Conservation (phyloP, 2,113 vertebrate species). For the Sorex araneus region DNA sequence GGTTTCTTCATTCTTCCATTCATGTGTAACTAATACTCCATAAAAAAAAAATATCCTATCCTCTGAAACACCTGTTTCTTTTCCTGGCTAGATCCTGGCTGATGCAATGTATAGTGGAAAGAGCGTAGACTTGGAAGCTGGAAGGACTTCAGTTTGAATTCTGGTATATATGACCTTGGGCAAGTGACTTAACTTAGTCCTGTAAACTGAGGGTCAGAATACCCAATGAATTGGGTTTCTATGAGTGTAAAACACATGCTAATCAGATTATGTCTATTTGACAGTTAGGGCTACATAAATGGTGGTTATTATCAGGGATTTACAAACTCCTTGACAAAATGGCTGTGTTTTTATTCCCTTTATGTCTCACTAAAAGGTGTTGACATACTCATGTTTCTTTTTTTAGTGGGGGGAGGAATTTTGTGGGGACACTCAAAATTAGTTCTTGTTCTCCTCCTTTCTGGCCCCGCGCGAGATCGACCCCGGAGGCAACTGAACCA, state of each 20-base stretch:
- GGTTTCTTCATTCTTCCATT: constrained; percentile 20
- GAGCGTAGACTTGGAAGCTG: constrained; percentile 23
- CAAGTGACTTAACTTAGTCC: neutral
- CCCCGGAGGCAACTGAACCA: too few relatives aligned
- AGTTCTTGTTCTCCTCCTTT: too few relatives aligned
- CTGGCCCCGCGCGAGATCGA: too few relatives aligned
- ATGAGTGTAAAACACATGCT: neutral
- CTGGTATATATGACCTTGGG: neutral
- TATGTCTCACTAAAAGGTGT: neutral
- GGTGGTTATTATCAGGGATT: neutral
- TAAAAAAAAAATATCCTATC: neutral
- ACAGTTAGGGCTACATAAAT: neutral
- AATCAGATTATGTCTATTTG: neutral
- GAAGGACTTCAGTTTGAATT: constrained; percentile 25
- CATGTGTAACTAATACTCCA: constrained; percentile 14
- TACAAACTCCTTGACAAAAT: neutral
- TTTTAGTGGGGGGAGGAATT: too few relatives aligned
- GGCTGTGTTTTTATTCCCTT: constrained; percentile 14
- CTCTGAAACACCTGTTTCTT: constrained; percentile 39
- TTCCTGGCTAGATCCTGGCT: constrained; percentile 28
- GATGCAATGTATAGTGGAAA: constrained; percentile 31
- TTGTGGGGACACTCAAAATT: too few relatives aligned
- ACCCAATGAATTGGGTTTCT: neutral
- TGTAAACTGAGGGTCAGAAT: neutral
- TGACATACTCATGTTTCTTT: too few relatives aligned